Percentiles rank a stretch among this genome's conserved stretches.
These are phyloP conservation scores for Tragelaphus imberbis DNA, from an alignment of 2,113 vertebrate genomes.

Conservation along the genomic window DNA sequence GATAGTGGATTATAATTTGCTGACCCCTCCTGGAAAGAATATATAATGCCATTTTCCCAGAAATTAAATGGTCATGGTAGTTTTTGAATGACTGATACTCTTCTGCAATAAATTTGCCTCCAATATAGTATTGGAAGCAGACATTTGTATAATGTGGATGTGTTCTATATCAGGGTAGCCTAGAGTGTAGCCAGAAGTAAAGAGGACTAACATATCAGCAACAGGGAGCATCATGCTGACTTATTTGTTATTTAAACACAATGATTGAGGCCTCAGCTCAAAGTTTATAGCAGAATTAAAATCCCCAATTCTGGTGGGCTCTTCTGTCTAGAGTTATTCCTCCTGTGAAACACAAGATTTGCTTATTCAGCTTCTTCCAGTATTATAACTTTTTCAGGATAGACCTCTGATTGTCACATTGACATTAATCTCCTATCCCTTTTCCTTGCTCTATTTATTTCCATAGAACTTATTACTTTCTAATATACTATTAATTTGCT, in stretches of 20 bases:
- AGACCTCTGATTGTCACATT: not conserved
- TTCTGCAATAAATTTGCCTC: not conserved
- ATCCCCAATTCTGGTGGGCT: not conserved
- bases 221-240: not conserved
- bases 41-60: not conserved
- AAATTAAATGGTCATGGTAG: not conserved
- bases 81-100: not conserved
- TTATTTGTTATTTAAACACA: not conserved
- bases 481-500: not conserved
- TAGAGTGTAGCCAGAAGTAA: not conserved
- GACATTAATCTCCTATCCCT: not conserved
- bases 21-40: not conserved
- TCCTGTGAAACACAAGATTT: not conserved
- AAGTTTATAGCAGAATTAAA: conserved; percentile 24
- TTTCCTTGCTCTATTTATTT: not conserved
- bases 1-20: not conserved
- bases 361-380: not conserved
- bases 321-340: not conserved
- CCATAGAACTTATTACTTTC: not conserved
- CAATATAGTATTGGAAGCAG: not conserved
- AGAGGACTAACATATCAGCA: not conserved
- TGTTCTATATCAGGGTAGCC: not conserved
- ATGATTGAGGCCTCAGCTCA: not conserved
- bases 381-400: not conserved
- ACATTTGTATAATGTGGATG: not conserved